Percentiles rank a stretch among this genome's conserved stretches.
phyloP scores from a whole-genome alignment of 1,140 invertebrate species.

The Papilio helenus region DNA sequence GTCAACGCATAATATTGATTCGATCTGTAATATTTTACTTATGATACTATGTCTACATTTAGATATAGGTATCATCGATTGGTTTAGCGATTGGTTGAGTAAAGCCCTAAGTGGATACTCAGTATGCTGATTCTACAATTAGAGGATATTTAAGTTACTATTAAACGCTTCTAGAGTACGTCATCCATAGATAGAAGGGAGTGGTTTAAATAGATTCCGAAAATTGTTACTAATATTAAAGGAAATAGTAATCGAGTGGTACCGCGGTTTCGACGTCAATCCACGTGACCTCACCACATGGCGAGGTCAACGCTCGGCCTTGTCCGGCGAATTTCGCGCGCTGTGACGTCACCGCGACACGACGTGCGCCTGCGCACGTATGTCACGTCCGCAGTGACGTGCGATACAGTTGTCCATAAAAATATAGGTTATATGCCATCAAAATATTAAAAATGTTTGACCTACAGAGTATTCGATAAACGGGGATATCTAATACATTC shows the following conservation, averaged over 20 bases:
- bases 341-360: constrained; percentile 54
- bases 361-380: constrained; percentile 72
- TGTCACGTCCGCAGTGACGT: constrained; percentile 61
- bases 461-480: background rate
- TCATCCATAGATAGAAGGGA: background rate
- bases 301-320: constrained; percentile 72
- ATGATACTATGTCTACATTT: background rate
- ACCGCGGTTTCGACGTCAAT: constrained; percentile 35
- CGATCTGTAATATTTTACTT: background rate
- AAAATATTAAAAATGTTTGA: background rate
- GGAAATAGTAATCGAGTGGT: background rate
- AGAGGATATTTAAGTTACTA: no score
- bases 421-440: background rate
- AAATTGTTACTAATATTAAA: background rate
- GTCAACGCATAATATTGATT: constrained; percentile 2
- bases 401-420: constrained; percentile 51
- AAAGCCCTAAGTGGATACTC: no score
- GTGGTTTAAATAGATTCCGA: background rate
- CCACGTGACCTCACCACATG: constrained; percentile 50
- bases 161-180: no score
- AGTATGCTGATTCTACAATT: no score
- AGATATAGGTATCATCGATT: background rate
- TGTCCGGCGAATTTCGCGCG: constrained; percentile 69
- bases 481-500: no score
- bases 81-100: no score